phyloP scores from a whole-genome alignment of 2,113 vertebrate genomes.

The Canis aureus region DNA sequence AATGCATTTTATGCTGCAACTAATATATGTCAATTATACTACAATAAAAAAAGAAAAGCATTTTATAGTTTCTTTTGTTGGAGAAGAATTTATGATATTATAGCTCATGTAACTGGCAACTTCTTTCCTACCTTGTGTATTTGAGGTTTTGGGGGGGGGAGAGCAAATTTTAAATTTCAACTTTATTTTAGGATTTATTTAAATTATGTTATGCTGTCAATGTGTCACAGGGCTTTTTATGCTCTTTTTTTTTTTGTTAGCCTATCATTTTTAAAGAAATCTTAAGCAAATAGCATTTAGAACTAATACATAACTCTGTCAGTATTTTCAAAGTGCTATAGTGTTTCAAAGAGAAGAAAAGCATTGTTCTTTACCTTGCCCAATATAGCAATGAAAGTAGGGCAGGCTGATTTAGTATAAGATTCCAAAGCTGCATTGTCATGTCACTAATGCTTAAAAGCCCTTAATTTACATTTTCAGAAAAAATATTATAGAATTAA shows the following conservation, averaged over 20 bases:
- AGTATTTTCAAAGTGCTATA: conserved; percentile 24
- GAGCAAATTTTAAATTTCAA: conserved; percentile 77
- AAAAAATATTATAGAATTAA: conserved; percentile 64
- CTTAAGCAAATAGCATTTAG: conserved; percentile 46
- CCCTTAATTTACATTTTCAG: conserved; percentile 84
- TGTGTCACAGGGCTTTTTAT: neutral
- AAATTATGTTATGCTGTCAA: conserved; percentile 77
- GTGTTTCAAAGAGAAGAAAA: conserved; percentile 54
- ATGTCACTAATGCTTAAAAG: conserved; percentile 71
- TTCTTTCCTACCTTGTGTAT: conserved; percentile 66
- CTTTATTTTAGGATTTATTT: conserved; percentile 81
- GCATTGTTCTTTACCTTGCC: conserved; percentile 49
- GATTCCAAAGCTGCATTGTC: conserved; percentile 10
- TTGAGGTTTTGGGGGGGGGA: conserved; percentile 72
- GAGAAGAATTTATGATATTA: conserved; percentile 76
- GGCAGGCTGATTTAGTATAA: conserved; percentile 25
- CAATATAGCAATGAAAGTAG: conserved; percentile 30
- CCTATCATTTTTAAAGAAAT: conserved; percentile 55
- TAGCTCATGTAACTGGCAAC: conserved; percentile 63
- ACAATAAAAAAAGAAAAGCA: neutral
- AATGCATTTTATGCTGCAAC: conserved; percentile 66
- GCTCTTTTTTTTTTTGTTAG: conserved; percentile 18
- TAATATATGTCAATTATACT: neutral
- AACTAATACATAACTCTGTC: conserved; percentile 44
- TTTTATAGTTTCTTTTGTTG: conserved; percentile 78